phyloP scores from a whole-genome alignment of 2,888 invertebrate genomes.

The Yponomeuta sedellus region DNA sequence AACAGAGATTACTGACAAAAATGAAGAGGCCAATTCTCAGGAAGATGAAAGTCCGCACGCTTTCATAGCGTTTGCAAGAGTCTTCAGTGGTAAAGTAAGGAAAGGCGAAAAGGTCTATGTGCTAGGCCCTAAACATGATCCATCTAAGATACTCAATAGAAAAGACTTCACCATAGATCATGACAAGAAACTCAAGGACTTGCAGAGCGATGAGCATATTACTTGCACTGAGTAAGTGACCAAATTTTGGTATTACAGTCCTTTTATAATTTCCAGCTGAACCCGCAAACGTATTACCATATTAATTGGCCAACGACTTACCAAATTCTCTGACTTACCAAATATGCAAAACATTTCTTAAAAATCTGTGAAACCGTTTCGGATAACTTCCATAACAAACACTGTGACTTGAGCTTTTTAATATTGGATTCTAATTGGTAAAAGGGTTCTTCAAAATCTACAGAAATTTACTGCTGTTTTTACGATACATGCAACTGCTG shows the following conservation, averaged over 20 bases:
- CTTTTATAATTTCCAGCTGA: no score
- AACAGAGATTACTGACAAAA: constrained; percentile 31
- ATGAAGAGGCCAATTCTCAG: constrained; percentile 57
- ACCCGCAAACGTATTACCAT: no score
- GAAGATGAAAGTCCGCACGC: constrained; percentile 75
- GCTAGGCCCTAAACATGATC: constrained; percentile 92
- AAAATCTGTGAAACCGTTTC: no score
- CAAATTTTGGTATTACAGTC: constrained; percentile 7
- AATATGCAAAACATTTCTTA: no score
- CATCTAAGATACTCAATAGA: constrained; percentile 72
- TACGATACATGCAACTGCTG: no score
- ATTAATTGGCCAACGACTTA: no score
- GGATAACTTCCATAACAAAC: no score
- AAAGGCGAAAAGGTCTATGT: constrained; percentile 88
- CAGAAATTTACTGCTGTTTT: no score
- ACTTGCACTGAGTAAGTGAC: constrained; percentile 73
- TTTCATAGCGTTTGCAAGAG: constrained; percentile 93
- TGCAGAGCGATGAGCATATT: constrained; percentile 79
- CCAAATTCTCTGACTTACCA: no score
- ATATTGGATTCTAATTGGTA: neutral
- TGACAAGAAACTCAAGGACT: constrained; percentile 74
- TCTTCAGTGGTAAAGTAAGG: constrained; percentile 91
- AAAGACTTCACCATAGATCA: constrained; percentile 60
- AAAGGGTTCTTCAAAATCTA: no score
- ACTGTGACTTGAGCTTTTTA: no score